These are phyloP conservation scores for Drymodes brunneopygia DNA, from an alignment of 2,113 vertebrate genomes.

Conservation along the genomic window DNA sequence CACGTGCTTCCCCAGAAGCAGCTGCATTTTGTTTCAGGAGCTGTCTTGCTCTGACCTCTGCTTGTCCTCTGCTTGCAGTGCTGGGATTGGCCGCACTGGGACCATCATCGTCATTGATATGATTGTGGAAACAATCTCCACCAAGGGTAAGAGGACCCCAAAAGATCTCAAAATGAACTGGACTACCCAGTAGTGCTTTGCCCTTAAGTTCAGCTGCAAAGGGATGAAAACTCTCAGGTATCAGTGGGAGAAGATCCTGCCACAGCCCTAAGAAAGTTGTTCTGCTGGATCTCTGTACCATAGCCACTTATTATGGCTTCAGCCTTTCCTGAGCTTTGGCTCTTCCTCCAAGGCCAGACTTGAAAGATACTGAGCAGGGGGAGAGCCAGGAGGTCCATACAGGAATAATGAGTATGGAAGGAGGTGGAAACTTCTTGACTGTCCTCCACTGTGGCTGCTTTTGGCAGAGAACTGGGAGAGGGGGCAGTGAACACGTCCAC, in stretches of 20 bases:
- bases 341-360: not conserved
- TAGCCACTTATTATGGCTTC: not conserved
- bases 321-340: not conserved
- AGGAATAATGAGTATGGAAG: not conserved
- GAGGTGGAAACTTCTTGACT: not conserved
- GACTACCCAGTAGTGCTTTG: not conserved
- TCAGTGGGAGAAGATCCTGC: not conserved
- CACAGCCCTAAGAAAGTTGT: not conserved
- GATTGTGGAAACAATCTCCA: slow-evolving; percentile 86
- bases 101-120: slow-evolving; percentile 96
- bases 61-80: slow-evolving; percentile 76
- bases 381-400: not conserved
- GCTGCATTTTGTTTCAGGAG: not conserved
- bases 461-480: not conserved
- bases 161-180: not conserved
- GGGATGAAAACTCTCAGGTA: not conserved
- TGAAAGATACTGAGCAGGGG: not conserved
- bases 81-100: slow-evolving; percentile 94
- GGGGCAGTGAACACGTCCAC: accelerated
- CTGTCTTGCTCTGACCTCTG: not conserved
- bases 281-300: not conserved
- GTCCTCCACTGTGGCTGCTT: not conserved
- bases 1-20: not conserved
- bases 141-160: slow-evolving; percentile 77
- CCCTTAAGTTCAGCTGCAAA: not conserved